Evolutionary conservation across 2,113 vertebrate species (phyloP).

Genomic region (Kobus ellipsiprymnus): DNA sequence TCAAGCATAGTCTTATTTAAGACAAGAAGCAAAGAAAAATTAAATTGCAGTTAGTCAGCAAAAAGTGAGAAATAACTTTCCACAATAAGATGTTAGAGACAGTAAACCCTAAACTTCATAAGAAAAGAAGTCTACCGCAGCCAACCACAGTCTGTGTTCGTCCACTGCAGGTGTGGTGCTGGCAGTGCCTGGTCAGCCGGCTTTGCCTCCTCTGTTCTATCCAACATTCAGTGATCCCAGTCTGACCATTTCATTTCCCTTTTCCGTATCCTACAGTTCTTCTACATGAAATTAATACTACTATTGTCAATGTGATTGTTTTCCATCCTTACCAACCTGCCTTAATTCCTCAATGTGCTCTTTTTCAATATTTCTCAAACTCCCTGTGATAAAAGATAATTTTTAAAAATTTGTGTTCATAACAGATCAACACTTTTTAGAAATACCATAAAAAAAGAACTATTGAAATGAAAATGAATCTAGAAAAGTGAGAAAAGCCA

Average conservation of each 20-base stretch:
- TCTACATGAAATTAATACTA: neutral
- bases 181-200: neutral
- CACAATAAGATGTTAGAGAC: neutral
- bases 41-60: neutral
- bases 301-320: neutral
- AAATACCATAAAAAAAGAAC: neutral
- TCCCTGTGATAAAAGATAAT: neutral
- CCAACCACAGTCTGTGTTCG: neutral
- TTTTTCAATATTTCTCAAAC: neutral
- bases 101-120: neutral
- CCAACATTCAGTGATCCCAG: neutral
- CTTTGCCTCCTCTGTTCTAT: neutral
- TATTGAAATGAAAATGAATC: neutral
- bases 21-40: neutral
- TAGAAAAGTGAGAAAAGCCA: neutral
- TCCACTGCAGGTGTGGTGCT: neutral
- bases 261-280: neutral
- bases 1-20: constrained; percentile 8
- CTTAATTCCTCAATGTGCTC: neutral
- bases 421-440: neutral
- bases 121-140: neutral
- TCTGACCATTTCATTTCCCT: neutral
- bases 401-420: neutral
- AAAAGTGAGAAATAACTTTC: neutral
- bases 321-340: neutral